Evolutionary conservation across 1,140 invertebrate genomes (phyloP), one percentile per base, ranked within the genome.

Genomic region (Bombus breviceps): DNA sequence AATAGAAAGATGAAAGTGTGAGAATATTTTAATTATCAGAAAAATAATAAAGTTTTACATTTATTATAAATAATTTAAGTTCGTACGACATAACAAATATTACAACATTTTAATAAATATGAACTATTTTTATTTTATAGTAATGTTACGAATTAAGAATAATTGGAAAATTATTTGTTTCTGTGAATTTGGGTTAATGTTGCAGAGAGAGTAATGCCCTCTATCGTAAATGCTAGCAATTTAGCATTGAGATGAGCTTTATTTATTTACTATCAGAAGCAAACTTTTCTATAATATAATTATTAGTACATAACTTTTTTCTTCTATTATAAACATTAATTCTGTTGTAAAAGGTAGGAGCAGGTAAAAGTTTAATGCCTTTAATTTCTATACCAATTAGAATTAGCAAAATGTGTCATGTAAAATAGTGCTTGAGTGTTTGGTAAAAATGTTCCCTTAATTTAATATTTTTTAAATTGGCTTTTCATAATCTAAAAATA

Each of bases 251-350:
- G 57, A 87, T 85, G 74, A 83, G 71, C 47, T 89, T 89, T 90
- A 89, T 90, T 90, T 90, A 90, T 90, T 90, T 90, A 90, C 89
- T 89, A 80, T 72, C 41, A 25, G n/a, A 74, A 64, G 41, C 10
- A 47, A 82, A 79, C 59, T 79, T 76, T 81, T 77, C 28, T 39
- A 22, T 68, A 86, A 77, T 69, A 73, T 32, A 72, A 72, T 74
- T 79, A 53, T 74, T 68, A n/a, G 62, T 18, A 18, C n/a, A 43
- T 64, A 32, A 53, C 3, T 34, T 83, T 71, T 81, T 64, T 74
- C 28, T 43, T 32, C 39, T 28, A 59, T 15, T 62, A 39, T 47
- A 68, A 66, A 47, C 4, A 43, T 79, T 69, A n/a, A 53, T 77
- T 71, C 12, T 28, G 41, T 37, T 41, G 41, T n/a, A 34, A 68